phyloP scores from a whole-genome alignment of 2,113 vertebrate genomes.

The Varanus salvator region DNA sequence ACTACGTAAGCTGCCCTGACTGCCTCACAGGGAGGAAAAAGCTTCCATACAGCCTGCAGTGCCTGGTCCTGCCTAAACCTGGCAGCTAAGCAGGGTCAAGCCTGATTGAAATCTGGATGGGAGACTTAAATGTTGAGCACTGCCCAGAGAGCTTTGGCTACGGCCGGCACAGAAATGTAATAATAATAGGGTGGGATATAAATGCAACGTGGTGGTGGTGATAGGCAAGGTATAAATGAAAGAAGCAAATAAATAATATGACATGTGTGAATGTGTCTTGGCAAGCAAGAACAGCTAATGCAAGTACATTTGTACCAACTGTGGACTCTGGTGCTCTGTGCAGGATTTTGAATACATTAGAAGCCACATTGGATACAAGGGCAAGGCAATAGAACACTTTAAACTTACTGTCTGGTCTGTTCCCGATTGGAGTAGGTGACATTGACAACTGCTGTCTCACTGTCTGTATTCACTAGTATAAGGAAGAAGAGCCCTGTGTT shows the following conservation, averaged over 20 bases:
- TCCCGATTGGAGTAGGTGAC: constrained; percentile 93
- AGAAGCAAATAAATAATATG: background rate
- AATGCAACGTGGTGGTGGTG: background rate
- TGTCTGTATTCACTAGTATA: constrained; percentile 91
- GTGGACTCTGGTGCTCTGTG: background rate
- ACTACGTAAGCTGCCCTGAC: too few relatives aligned
- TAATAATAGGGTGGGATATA: too few relatives aligned
- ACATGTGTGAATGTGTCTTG: too few relatives aligned
- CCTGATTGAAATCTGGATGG: too few relatives aligned
- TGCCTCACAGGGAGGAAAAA: too few relatives aligned
- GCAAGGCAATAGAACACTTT: background rate
- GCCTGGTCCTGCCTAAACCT: too few relatives aligned
- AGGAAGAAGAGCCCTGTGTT: constrained; percentile 6
- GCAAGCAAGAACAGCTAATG: background rate
- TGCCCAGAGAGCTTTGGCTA: too few relatives aligned
- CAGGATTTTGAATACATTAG: background rate
- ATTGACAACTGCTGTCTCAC: constrained; percentile 94
- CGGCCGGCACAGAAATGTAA: too few relatives aligned
- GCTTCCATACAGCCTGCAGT: too few relatives aligned
- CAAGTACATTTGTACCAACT: background rate
- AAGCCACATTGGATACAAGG: background rate
- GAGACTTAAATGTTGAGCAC: too few relatives aligned
- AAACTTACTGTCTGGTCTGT: constrained; percentile 92
- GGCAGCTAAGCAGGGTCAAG: too few relatives aligned
- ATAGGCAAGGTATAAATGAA: background rate